Base-by-base conservation (phyloP, 1,140 invertebrate genomes). In the Zaprionus nigranus region DNA sequence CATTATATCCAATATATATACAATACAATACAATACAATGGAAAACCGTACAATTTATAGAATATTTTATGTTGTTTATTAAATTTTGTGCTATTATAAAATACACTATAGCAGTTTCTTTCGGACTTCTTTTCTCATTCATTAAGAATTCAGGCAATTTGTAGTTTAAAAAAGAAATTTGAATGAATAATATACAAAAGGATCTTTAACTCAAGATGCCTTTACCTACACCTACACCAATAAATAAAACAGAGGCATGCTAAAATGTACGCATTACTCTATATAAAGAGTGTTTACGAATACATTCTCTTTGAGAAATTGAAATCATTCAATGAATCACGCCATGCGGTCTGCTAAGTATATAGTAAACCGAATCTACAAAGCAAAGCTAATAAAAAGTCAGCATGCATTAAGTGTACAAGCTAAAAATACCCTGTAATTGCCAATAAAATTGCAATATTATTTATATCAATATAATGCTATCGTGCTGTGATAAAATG, bases 301-400 rank as follows among this genome's bases (percentile, higher is more conserved):
- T n/a, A 40, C 30, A 53, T 57, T 62, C 38, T 36, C 38, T 53
- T 40, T 40, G 36, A 20, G 17, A 49, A 57, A 51, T 51, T 24
- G 46, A 66, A 69, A 57, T 54, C 13, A 28, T 38, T 30, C 6
- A 13, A 61, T 75, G 72, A 75, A 69, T 75, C 72, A 75, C 51
- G 11, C 11, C 49, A 24, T 34, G 64, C 56, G 22, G 36, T 56
- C 34, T 34, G 12, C 26, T 28, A 11, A 40, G n/a, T 30, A 30
- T 30, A 67, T 53, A 67, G 38, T n/a, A 71, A 65, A 64, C 36
- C 17, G 20, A 56, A 12, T 56, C n/a, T 38, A 60, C 24, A 11
- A 57, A 36, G 24, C 58, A 63, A 28, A 11, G 17, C 11, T 17
- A 30, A 24, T 17, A 28, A 63, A 26, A 9, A n/a, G n/a, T 40